Evolutionary conservation across 2,113 vertebrate species (phyloP), one percentile per base, ranked within the genome.

Genomic region (Neopipo cinnamomea): DNA sequence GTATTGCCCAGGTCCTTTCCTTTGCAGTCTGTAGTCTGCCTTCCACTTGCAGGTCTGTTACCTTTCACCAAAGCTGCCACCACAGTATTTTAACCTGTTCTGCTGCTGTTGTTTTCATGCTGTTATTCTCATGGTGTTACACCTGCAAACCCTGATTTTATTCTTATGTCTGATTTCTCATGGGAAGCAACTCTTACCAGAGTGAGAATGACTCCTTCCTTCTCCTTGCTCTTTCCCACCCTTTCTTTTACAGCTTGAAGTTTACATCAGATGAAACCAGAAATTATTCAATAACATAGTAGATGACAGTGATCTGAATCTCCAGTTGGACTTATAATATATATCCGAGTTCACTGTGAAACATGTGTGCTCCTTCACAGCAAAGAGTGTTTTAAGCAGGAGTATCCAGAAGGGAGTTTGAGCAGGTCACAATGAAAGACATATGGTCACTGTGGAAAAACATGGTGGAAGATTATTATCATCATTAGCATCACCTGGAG

Each of bases 41-140:
- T 61, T 79, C 49, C 24, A 11, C 16, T 52, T 49, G 24, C 24
- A 88, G 14, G 3, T 44, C 35, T 72, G 21, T 35, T 55, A 28
- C 20, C 35, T 85, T 42, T 23, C 87, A 74, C 39, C 20, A 52
- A 42, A 84, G 42, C 55, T 62, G 47, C 33, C 41, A 21, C 14
- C 5, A 0, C 28, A 12, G 24, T 41, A n/a, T 14, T 91, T 49
- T 65, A 25, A 23, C 17, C 22, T 49, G 11, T 52, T 73, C 23
- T 76, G 15, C 71, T 2, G 2, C 33, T 61, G 9, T 14, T 65
- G 12, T 18, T 83, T 52, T 53, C 6, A 9, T 5, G 8, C 9
- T 55, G 4, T 42, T 59, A 6, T 33, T 92, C 12, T 14, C 27
- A 46, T 11, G 7, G 5, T 2, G 0, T 41, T 2, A 2, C 46